Evolutionary conservation across 2,113 vertebrate genomes (phyloP), one percentile per base, ranked within the genome.

Genomic region (Myxocyprinus asiaticus): DNA sequence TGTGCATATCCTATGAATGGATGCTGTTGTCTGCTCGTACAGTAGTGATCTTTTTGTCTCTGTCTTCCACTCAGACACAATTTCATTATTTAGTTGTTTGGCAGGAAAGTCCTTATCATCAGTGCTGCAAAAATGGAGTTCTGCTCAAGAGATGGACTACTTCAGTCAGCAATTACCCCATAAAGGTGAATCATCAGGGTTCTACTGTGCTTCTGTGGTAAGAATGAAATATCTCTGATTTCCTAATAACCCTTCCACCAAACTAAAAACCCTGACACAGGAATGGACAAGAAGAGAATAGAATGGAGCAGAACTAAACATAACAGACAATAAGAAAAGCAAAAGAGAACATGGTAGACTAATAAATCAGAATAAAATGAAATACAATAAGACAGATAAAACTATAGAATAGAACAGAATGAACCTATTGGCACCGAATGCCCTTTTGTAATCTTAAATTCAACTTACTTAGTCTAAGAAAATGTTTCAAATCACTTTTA

Each of bases 31-130:
- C 90, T 88, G 88, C 81, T 88, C 89, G 86, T 75, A 76, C 67
- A 45, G 85, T 88, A 89, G 85, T 91, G 90, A 91, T 90, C 89
- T 88, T 82, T 84, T 76, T 84, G 87, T 90, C 88, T 90, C 83
- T 83, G 85, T 88, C 79, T 74, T 9, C 78, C 86, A 80, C 85
- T 42, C 83, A 82, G 83, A 84, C 77, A 76, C 73, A 67, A 80
- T 82, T 69, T 84, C 84, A 89, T 90, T 91, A 91, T 91, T 90
- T 90, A 91, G 90, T 58, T 88, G 58, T 62, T 74, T 42, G 58
- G 58, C 43, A 63, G 17, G 15, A 74, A 50, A 48, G 58, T 74
- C 58, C 14, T 45, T 74, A 62, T 47, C 56, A 9, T 62, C 44
- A 48, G n/a, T 22, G 45, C 10, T 22, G 71, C 43, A 33, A 33